Conservation (phyloP, 1,140 invertebrate genomes). For the Proctacanthus coquilletti region DNA sequence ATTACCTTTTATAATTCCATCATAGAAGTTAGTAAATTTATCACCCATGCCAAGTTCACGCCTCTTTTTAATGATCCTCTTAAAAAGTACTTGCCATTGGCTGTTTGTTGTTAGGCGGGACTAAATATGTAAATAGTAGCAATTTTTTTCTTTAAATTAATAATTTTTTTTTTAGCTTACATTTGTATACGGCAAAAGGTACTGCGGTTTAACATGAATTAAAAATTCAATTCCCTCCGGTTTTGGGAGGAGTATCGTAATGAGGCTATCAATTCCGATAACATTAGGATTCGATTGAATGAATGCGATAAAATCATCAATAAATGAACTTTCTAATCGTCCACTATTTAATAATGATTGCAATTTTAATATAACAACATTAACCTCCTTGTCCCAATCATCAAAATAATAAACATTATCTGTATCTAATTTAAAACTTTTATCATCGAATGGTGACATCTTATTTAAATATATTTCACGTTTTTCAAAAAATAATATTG, state of each 20-base stretch:
- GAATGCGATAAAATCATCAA: slow-evolving; percentile 25
- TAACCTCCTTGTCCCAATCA: background rate
- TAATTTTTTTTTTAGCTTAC: too few relatives aligned
- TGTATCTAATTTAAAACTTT: background rate
- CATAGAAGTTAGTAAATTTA: too few relatives aligned
- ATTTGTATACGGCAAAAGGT: slow-evolving; percentile 26
- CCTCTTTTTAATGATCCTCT: background rate
- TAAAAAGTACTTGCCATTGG: background rate
- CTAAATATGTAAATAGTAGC: too few relatives aligned
- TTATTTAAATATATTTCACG: background rate
- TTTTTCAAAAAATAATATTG: background rate
- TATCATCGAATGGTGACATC: background rate
- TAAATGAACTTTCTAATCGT: slow-evolving; percentile 22
- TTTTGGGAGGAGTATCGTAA: slow-evolving; percentile 25
- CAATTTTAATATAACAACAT: slow-evolving; percentile 15
- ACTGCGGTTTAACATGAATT: slow-evolving; percentile 22
- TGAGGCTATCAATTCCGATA: slow-evolving; percentile 24
- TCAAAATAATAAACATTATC: background rate
- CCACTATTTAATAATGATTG: slow-evolving; percentile 18
- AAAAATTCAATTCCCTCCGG: slow-evolving; percentile 26
- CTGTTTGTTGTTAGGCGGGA: background rate
- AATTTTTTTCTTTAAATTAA: too few relatives aligned
- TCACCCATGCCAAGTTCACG: too few relatives aligned
- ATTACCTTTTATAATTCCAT: too few relatives aligned
- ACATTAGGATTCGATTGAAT: slow-evolving; percentile 24